A percentile compares a stretch with the other conserved stretches of the same genome.
Evolutionary conservation across 2,797 vertebrate genomes (phyloP).

Genomic region (Melanotaenia boesemani): DNA sequence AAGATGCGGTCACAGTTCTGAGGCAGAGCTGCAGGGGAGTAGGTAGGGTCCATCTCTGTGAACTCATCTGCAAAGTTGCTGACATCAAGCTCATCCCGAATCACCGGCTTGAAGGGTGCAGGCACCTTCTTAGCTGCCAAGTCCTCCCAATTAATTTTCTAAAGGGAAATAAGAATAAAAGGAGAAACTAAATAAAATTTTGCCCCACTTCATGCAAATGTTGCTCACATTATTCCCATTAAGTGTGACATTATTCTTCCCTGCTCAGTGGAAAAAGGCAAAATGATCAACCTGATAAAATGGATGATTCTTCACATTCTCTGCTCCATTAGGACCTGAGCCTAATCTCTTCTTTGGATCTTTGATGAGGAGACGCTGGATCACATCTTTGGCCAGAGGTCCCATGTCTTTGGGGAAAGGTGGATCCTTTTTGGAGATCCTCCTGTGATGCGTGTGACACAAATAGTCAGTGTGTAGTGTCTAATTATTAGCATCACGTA

Average conservation of each 20-base stretch:
- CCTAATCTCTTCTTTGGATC: conserved; percentile 95
- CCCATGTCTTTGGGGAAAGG: conserved; percentile 96
- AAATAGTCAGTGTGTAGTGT: conserved; percentile 13
- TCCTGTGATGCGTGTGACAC: conserved; percentile 82
- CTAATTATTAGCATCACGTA: no score
- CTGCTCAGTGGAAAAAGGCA: not conserved
- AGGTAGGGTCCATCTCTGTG: conserved; percentile 99
- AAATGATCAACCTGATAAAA: conserved; percentile 92
- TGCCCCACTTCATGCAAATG: not conserved
- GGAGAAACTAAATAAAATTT: conserved; percentile 16
- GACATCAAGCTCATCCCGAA: conserved; percentile 97
- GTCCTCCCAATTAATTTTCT: conserved; percentile 98
- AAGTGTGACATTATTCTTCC: conserved; percentile 9
- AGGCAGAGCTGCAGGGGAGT: conserved; percentile 95
- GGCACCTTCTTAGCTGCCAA: conserved; percentile 94
- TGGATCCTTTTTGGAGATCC: conserved; percentile 97
- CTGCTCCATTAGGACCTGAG: conserved; percentile 89
- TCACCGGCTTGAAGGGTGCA: conserved; percentile 95
- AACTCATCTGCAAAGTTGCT: conserved; percentile 99
- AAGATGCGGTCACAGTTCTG: conserved; percentile 97
- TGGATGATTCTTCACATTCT: conserved; percentile 92
- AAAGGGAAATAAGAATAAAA: conserved; percentile 28
- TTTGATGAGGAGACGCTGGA: conserved; percentile 93
- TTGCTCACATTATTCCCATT: conserved; percentile 4
- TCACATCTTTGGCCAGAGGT: conserved; percentile 91